Evolutionary conservation across 2,888 invertebrate genomes (phyloP), one percentile per base, ranked within the genome.

Genomic region (Temnothorax rugatulus): DNA sequence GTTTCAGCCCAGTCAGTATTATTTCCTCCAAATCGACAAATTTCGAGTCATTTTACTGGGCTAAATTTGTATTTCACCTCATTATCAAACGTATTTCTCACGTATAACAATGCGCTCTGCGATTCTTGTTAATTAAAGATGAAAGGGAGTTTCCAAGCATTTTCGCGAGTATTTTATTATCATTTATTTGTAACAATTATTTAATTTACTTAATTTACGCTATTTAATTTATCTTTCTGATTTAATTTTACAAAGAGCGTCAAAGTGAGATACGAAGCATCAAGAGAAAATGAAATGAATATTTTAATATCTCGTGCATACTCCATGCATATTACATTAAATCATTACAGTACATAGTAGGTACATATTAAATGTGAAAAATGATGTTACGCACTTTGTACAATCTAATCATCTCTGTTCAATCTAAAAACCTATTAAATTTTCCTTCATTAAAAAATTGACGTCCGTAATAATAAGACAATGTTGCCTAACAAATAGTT

Each of bases 221-320:
- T 34, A 9, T 47, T 13, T 47, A 74, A 29, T 59, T 44, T 9
- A 29, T 15, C 9, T 5, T 34, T 15, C 5, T 59, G 7, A 74
- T 59, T 52, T 5, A 34, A 76, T 63, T 25, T 76, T 5, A 47
- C 29, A 18, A 63, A 13, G 11, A 50, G 2, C 21, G 4, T 63
- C 8, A 59, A n/a, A 18, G 25, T 25, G 59, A 61, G 11, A 61
- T 50, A 34, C 9, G 25, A 50, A 38, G 8, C 38, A 21, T 11
- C 1, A 3, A 61, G 21, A 38, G 38, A 76, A 76, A 64, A 76
- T 76, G 15, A 18, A 63, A 64, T 76, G 8, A 76, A 76, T 63
- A 50, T 76, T 76, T 76, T 18, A 75, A 61, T 52, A 76, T 38
- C 21, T 21, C 47, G 61, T 44, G 21, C 15, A 15, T 61, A 47